These are phyloP conservation scores for Trachemys scripta DNA, from an alignment of 2,113 vertebrate species.

Conservation along the genomic window DNA sequence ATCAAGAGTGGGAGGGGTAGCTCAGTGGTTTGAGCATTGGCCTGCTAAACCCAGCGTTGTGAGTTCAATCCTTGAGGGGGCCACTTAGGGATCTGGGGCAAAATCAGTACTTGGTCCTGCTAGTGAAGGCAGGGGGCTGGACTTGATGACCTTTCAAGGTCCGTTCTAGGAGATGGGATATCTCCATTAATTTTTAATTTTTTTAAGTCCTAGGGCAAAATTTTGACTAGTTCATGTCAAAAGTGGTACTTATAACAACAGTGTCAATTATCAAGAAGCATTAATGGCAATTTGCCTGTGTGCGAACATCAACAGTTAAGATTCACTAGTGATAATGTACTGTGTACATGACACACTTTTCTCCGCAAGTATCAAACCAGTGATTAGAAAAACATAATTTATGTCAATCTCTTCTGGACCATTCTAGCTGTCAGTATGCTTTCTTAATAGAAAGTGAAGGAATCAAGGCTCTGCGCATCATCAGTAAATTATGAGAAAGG, in stretches of 20 bases:
- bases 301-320: conserved; percentile 29
- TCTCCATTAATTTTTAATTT: too few species aligned
- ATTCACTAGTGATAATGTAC: conserved; percentile 37
- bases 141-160: too few species aligned
- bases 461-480: not conserved
- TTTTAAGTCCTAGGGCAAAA: not conserved
- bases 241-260: conserved; percentile 44
- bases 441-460: conserved; percentile 1
- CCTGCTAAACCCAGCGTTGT: too few species aligned
- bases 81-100: too few species aligned
- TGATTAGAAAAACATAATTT: conserved; percentile 43
- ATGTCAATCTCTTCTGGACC: conserved; percentile 54
- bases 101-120: too few species aligned
- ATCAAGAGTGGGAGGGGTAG: not conserved
- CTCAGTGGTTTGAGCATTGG: too few species aligned
- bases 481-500: not conserved
- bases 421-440: conserved; percentile 30
- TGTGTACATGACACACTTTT: conserved; percentile 10
- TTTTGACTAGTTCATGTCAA: conserved; percentile 48
- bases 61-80: too few species aligned
- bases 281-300: conserved; percentile 50
- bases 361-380: conserved; percentile 33
- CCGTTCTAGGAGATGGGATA: too few species aligned
- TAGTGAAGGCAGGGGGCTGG: too few species aligned
- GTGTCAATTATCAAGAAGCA: conserved; percentile 29